phyloP scores from a whole-genome alignment of 2,113 vertebrate genomes.

The Bothrops jararaca region DNA sequence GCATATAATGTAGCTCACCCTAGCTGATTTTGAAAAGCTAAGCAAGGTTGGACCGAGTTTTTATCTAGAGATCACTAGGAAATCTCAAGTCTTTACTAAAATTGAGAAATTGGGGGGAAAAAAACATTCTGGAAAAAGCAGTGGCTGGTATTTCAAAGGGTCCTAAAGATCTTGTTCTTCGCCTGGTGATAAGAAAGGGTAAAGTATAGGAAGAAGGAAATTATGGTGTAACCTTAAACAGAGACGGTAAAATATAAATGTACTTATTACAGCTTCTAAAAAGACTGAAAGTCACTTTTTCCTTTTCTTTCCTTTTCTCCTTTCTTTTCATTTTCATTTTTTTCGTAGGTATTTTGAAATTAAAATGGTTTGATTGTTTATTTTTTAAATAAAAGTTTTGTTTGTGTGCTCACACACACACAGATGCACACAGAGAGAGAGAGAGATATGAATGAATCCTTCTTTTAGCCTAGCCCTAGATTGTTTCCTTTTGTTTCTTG shows the following conservation, averaged over 20 bases:
- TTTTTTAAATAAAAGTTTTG: background rate
- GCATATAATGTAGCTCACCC: background rate
- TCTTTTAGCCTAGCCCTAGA: background rate
- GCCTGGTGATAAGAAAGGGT: background rate
- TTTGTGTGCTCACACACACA: too few species aligned
- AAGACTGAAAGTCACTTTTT: background rate
- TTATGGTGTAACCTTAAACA: background rate
- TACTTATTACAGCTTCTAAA: background rate
- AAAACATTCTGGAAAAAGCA: background rate
- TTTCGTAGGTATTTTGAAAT: background rate
- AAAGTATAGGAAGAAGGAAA: background rate
- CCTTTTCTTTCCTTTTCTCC: background rate
- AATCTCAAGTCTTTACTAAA: background rate
- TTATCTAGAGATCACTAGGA: background rate
- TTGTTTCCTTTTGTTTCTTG: background rate
- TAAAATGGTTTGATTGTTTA: background rate
- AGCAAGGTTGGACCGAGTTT: background rate
- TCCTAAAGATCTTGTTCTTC: background rate
- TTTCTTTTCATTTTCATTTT: background rate
- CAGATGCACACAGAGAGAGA: too few species aligned
- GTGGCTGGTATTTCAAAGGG: background rate
- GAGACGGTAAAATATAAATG: background rate
- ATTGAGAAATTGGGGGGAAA: background rate
- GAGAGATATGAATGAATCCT: background rate
- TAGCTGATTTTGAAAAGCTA: background rate